These are phyloP conservation scores for Procambarus clarkii DNA, from an alignment of 1,140 invertebrate genomes.

Conservation along the genomic window DNA sequence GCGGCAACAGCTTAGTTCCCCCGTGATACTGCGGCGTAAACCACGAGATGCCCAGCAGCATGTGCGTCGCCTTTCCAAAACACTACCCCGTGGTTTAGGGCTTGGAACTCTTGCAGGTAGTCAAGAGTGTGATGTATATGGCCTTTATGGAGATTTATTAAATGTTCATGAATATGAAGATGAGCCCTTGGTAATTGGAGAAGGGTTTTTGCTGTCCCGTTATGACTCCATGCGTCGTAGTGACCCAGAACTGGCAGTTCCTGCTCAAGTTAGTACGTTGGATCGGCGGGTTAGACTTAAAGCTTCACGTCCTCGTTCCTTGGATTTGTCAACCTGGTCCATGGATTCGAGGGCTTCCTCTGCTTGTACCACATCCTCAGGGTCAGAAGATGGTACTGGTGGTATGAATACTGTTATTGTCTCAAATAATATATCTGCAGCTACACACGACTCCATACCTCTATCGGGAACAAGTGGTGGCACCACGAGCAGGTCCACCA, in stretches of 20 bases:
- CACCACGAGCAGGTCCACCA: constrained; percentile 36
- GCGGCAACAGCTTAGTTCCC: constrained; percentile 80
- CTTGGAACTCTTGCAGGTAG: constrained; percentile 73
- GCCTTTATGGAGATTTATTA: constrained; percentile 91
- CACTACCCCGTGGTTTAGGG: constrained; percentile 82
- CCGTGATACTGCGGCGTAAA: constrained; percentile 82
- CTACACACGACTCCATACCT: constrained; percentile 79
- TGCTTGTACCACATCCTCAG: constrained; percentile 79
- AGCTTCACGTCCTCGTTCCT: constrained; percentile 85
- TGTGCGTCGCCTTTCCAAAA: constrained; percentile 82
- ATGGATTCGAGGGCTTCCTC: constrained; percentile 82
- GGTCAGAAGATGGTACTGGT: constrained; percentile 85
- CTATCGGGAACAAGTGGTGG: constrained; percentile 23
- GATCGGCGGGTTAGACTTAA: constrained; percentile 87
- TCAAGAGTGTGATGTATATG: constrained; percentile 86
- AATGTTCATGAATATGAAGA: constrained; percentile 91
- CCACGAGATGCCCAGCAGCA: constrained; percentile 78
- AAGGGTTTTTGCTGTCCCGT: constrained; percentile 76
- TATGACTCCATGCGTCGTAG: constrained; percentile 80
- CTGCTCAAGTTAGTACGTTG: constrained; percentile 81
- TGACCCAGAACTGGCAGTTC: constrained; percentile 89
- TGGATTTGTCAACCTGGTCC: constrained; percentile 91
- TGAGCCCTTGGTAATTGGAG: constrained; percentile 77
- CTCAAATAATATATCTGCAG: constrained; percentile 77
- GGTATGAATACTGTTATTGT: constrained; percentile 65